These are phyloP conservation scores for Malurus cyaneus DNA, from an alignment of 2,113 vertebrate genomes.

Conservation along the genomic window DNA sequence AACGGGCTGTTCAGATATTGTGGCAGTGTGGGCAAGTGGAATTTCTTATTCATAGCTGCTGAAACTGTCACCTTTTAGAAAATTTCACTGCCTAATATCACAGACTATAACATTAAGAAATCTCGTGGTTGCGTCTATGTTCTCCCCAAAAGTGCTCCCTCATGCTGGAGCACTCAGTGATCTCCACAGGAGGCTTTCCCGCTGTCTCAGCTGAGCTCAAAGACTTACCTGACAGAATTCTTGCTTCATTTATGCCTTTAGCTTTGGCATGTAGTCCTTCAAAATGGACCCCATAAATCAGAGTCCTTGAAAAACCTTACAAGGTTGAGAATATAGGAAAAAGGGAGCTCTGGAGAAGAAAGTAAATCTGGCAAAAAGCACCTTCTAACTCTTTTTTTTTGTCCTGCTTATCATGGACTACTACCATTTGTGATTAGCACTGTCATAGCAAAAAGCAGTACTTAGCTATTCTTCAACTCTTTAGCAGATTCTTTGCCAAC, in stretches of 20 bases:
- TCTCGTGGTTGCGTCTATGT: background rate
- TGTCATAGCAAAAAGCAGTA: background rate
- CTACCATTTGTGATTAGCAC: background rate
- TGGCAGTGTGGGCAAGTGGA: slow-evolving; percentile 28
- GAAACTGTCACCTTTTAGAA: background rate
- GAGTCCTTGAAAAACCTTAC: background rate
- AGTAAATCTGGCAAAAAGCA: background rate
- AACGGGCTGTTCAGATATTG: slow-evolving; percentile 38
- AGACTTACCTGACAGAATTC: background rate
- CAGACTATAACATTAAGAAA: background rate
- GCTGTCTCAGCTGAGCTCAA: background rate
- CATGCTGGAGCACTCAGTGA: background rate
- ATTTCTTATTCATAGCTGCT: slow-evolving; percentile 47
- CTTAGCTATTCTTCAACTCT: background rate
- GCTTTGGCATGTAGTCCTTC: background rate
- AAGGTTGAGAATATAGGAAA: background rate
- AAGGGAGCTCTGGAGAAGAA: background rate
- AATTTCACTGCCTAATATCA: background rate
- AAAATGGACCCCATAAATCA: background rate
- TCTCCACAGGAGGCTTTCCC: background rate
- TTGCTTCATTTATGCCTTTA: background rate
- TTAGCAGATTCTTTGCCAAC: background rate
- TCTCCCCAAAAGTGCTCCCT: background rate
- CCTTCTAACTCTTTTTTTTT: background rate
- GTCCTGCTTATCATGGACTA: background rate